Evolutionary conservation across 2,113 vertebrate species (phyloP).

Genomic region (Gambusia affinis): DNA sequence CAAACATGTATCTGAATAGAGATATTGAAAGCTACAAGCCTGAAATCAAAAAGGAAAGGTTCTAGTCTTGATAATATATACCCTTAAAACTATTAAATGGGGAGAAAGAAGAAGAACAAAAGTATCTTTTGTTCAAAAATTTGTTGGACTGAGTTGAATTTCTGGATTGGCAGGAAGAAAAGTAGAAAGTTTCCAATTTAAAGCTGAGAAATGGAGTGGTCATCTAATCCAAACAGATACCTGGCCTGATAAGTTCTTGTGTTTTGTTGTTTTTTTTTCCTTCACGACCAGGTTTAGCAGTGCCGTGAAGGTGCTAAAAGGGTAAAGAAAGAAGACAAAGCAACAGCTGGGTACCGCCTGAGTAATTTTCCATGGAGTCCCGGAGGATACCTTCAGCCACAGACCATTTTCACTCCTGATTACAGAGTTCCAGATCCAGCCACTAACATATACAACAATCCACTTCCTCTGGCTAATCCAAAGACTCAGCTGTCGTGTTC

Average conservation of each 20-base stretch:
- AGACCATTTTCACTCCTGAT: slow-evolving; percentile 81
- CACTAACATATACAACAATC: slow-evolving; percentile 73
- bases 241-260: slow-evolving; percentile 74
- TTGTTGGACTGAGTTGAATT: slow-evolving; percentile 49
- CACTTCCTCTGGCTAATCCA: slow-evolving; percentile 63
- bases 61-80: neutral
- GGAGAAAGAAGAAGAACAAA: slow-evolving; percentile 4
- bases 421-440: slow-evolving; percentile 78
- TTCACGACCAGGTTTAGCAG: slow-evolving; percentile 71
- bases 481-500: slow-evolving; percentile 60
- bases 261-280: slow-evolving; percentile 23
- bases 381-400: slow-evolving; percentile 72
- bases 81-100: neutral
- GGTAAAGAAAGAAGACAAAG: slow-evolving; percentile 76
- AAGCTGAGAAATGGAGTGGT: slow-evolving; percentile 76
- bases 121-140: slow-evolving; percentile 37
- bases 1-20: neutral
- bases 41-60: neutral
- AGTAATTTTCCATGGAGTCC: slow-evolving; percentile 75
- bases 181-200: slow-evolving; percentile 79
- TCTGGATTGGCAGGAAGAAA: slow-evolving; percentile 64
- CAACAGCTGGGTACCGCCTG: slow-evolving; percentile 83
- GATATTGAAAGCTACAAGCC: neutral
- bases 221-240: slow-evolving; percentile 79
- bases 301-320: slow-evolving; percentile 79